Base-by-base conservation (phyloP, 2,113 vertebrate genomes). In the Podarcis raffonei region DNA sequence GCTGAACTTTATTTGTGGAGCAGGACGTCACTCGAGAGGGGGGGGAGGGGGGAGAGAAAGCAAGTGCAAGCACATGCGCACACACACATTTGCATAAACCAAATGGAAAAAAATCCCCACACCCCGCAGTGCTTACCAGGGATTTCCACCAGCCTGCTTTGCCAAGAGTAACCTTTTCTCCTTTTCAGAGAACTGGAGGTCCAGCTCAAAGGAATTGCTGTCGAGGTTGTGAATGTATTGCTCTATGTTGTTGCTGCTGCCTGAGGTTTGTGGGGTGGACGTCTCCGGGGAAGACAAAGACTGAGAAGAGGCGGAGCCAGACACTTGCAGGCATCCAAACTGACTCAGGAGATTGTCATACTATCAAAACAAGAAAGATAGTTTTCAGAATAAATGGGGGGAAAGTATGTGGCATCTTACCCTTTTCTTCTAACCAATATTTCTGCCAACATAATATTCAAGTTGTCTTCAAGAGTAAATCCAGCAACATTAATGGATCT, bases 341-440 rank as follows among this genome's bases (percentile, higher is more conserved):
- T 99, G 99, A 97, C 99, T 99, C 96, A 99, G 97, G 91, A 99
- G 99, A 95, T 99, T 99, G 94, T 99, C 99, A 8, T 99, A 99
- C 99, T 99, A 86, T 90, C 94, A 62, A 90, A 81, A 35, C 16
- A 7, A 74, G 48, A 53, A 53, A 53, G 2, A 53, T 12, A 53
- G 48, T 53, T 53, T 53, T 12, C 48, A 53, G 48, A 53, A 53
- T 53, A 53, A 53, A 53, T 53, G 48, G 48, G 48, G 48, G 48
- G 8, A 22, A 65, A 30, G 6, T 11, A 9, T n/a, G 69, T 12
- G 6, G 35, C 85, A 69, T 25, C 3, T 35, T 23, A 65, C 6
- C 27, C 30, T 72, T 62, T 72, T 72, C 69, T 69, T 23, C 48
- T 53, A 11, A 53, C 11, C 9, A 53, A 53, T 53, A 53, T 53